Evolutionary conservation across 2,113 vertebrate species (phyloP).

Genomic region (Urocolius indicus): DNA sequence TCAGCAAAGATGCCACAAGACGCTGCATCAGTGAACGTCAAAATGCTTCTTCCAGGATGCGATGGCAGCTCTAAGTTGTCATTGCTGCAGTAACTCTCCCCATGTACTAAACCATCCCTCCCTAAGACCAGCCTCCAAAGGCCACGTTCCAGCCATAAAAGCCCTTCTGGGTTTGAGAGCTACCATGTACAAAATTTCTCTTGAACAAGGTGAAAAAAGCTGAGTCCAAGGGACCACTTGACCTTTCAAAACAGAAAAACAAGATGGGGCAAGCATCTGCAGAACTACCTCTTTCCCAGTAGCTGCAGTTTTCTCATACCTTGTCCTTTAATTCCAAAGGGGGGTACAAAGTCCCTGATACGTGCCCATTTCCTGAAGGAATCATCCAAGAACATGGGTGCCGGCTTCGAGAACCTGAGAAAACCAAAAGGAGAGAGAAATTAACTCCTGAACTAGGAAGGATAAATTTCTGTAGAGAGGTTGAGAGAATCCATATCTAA

Average conservation of each 20-base stretch:
- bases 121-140: neutral
- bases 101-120: neutral
- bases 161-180: neutral
- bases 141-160: neutral
- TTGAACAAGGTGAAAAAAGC: neutral
- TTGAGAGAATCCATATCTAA: neutral
- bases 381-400: slow-evolving; percentile 86
- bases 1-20: neutral
- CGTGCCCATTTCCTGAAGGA: slow-evolving; percentile 84
- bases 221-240: neutral
- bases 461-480: neutral
- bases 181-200: neutral
- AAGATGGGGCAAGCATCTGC: neutral
- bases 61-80: neutral
- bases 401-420: slow-evolving; percentile 84
- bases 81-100: neutral
- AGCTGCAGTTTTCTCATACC: slow-evolving; percentile 72
- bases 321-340: slow-evolving; percentile 89
- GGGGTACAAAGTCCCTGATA: slow-evolving; percentile 85
- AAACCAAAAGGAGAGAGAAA: slow-evolving; percentile 56
- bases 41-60: neutral
- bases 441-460: neutral
- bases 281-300: neutral
- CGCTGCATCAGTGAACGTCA: neutral
- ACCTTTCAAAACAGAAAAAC: neutral